These are phyloP conservation scores for Pinctada fucata DNA, from an alignment of 2,888 invertebrate genomes.

Conservation along the genomic window DNA sequence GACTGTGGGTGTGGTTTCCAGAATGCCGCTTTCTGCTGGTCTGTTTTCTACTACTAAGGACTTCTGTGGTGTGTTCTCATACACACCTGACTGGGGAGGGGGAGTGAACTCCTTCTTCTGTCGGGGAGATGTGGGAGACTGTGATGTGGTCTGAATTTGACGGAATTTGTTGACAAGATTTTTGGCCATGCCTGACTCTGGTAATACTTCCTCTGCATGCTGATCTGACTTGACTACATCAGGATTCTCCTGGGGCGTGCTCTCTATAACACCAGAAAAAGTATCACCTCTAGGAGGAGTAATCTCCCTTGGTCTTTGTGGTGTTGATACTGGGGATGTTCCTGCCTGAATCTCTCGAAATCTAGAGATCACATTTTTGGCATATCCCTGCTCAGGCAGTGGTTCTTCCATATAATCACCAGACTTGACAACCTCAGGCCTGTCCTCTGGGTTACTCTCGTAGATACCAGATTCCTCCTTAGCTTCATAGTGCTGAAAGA, in stretches of 20 bases:
- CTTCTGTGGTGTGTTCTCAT: conserved; percentile 55
- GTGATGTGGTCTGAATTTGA: conserved; percentile 48
- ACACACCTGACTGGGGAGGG: conserved; percentile 59
- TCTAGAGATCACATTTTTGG: conserved; percentile 56
- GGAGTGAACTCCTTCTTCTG: conserved; percentile 61
- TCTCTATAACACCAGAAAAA: conserved; percentile 63
- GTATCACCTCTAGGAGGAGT: conserved; percentile 64
- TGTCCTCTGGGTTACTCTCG: conserved; percentile 59
- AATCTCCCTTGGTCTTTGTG: conserved; percentile 56
- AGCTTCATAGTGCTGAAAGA: conserved; percentile 61
- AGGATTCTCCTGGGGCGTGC: conserved; percentile 50
- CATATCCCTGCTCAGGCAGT: conserved; percentile 55
- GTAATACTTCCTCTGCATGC: conserved; percentile 60
- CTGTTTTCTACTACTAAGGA: conserved; percentile 50
- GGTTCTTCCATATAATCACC: conserved; percentile 48
- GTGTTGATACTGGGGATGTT: conserved; percentile 49
- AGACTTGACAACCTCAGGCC: conserved; percentile 53
- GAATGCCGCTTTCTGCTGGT: conserved; percentile 61
- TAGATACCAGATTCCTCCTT: conserved; percentile 60
- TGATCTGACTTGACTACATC: conserved; percentile 60
- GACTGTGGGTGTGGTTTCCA: conserved; percentile 65
- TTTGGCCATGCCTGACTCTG: conserved; percentile 85
- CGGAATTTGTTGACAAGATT: conserved; percentile 79
- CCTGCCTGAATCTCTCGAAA: conserved; percentile 52
- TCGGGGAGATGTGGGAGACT: conserved; percentile 41